Conservation (phyloP, 2,888 invertebrate genomes). For the Parasteatoda lunata region DNA sequence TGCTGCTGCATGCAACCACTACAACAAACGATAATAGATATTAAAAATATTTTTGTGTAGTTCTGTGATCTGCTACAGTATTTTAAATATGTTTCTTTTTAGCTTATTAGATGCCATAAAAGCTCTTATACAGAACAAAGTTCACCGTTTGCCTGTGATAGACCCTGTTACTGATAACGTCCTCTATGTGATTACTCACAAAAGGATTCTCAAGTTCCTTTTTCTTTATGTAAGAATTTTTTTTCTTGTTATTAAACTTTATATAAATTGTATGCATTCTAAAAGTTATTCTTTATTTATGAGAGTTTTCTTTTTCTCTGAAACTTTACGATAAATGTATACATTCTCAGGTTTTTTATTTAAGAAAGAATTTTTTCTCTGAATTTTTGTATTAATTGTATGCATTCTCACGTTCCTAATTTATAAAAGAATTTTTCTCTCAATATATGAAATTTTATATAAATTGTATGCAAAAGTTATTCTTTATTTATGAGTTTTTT, state of each 20-base stretch:
- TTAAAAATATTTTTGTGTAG: neutral
- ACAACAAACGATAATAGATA: no score
- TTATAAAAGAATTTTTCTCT: no score
- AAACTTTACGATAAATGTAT: neutral
- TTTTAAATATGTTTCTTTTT: constrained; percentile 3
- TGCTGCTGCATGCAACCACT: no score
- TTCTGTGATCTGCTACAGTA: neutral
- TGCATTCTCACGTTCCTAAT: no score
- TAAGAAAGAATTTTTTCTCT: no score
- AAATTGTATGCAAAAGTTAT: no score
- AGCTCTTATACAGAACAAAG: constrained; percentile 92
- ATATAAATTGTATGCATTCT: neutral
- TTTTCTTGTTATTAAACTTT: neutral
- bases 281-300: neutral
- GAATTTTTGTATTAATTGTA: no score
- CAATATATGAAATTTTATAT: no score
- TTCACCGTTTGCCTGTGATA: constrained; percentile 97
- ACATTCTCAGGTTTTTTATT: no score
- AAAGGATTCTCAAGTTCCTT: constrained; percentile 96
- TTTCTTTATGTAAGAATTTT: constrained; percentile 94
- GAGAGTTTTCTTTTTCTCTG: neutral
- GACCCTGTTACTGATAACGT: constrained; percentile 96
- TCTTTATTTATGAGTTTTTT: no score
- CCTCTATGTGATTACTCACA: constrained; percentile 98
- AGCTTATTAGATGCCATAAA: constrained; percentile 93